Evolutionary conservation across 2,797 vertebrate genomes (phyloP).

Genomic region (Eulemur coronatus): DNA sequence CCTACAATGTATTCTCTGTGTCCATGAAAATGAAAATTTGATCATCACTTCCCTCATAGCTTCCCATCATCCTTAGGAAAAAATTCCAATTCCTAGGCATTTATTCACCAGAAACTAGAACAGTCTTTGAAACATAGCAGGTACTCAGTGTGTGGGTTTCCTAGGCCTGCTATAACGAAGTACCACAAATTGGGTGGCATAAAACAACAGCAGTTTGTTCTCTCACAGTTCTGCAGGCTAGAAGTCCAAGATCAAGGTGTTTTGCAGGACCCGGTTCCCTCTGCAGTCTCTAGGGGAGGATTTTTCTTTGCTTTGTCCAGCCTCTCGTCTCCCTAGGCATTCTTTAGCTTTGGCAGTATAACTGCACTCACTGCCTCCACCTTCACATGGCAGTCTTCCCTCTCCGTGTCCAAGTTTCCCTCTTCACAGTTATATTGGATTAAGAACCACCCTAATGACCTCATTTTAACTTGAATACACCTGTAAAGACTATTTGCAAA

Average conservation of each 20-base stretch:
- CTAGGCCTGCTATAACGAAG: too few species aligned
- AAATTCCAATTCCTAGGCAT: not conserved
- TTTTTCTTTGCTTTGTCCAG: not conserved
- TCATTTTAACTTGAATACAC: not conserved
- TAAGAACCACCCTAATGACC: not conserved
- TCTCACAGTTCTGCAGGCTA: not conserved
- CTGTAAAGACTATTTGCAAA: not conserved
- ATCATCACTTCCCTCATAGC: not conserved
- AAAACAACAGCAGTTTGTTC: not conserved
- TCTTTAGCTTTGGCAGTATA: not conserved
- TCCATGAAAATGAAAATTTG: not conserved
- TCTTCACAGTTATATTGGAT: not conserved
- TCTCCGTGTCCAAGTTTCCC: not conserved
- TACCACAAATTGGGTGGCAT: not conserved
- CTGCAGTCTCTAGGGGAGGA: not conserved
- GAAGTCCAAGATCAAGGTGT: not conserved
- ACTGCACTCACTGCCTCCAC: not conserved
- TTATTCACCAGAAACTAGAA: not conserved
- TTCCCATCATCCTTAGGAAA: not conserved
- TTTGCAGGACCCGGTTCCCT: not conserved
- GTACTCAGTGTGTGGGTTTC: not conserved
- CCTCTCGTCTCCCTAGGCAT: not conserved
- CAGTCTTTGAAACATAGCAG: not conserved
- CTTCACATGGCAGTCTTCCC: not conserved
- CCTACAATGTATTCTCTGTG: not conserved